Conservation (phyloP, 2,888 invertebrate species). For the Nasonia oneida region DNA sequence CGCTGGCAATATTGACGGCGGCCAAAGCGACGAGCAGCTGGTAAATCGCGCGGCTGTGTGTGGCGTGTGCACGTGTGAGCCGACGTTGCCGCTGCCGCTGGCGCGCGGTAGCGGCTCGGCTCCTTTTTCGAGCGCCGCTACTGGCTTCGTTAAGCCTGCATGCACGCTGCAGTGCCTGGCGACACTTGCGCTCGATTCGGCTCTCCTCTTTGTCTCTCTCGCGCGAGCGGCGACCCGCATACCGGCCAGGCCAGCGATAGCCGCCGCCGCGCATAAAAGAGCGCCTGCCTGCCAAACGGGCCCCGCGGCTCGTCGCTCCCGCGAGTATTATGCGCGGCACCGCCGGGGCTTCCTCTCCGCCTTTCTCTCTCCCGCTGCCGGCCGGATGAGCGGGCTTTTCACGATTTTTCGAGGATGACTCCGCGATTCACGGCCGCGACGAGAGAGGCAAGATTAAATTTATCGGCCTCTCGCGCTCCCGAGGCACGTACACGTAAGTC, state of each 20-base stretch:
- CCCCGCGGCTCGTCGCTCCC: neutral
- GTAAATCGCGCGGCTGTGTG: conserved; percentile 43
- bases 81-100: neutral
- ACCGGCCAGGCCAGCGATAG: conserved; percentile 42
- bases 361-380: conserved; percentile 32
- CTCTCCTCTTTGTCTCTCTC: neutral
- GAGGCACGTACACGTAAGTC: conserved; percentile 46
- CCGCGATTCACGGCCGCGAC: neutral
- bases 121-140: conserved; percentile 25
- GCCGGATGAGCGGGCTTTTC: neutral
- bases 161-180: conserved; percentile 50
- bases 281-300: neutral
- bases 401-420: neutral
- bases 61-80: neutral
- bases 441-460: conserved; percentile 47
- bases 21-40: conserved; percentile 56
- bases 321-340: neutral
- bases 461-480: conserved; percentile 47
- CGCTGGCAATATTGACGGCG: neutral
- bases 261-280: conserved; percentile 28
- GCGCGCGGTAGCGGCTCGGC: neutral
- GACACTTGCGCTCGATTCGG: conserved; percentile 45
- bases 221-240: conserved; percentile 54
- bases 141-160: conserved; percentile 41
- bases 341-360: conserved; percentile 25